Conservation (phyloP, 2,888 invertebrate genomes). For the Limenitis arthemis region DNA sequence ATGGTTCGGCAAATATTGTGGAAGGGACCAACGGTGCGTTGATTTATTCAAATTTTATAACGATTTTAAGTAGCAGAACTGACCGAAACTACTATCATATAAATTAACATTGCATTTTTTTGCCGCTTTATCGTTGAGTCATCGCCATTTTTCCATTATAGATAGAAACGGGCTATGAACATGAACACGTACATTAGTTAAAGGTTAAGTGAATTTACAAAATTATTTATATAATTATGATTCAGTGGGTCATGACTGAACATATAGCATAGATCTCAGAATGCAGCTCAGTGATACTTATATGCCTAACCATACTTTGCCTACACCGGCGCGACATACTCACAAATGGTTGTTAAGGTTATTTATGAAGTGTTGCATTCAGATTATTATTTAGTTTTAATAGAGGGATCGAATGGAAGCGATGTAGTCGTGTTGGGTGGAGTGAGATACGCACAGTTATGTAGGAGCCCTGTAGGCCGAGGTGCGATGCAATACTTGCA, state of each 20-base stretch:
- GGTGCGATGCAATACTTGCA: constrained; percentile 72
- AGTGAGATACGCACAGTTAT: constrained; percentile 65
- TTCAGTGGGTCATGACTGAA: constrained; percentile 65
- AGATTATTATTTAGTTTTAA: constrained; percentile 62
- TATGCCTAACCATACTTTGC: constrained; percentile 45
- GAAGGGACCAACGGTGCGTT: constrained; percentile 64
- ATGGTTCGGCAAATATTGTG: constrained; percentile 55
- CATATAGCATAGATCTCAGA: constrained; percentile 70
- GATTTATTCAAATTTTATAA: constrained; percentile 34
- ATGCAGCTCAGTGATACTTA: constrained; percentile 58
- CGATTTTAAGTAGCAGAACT: constrained; percentile 38
- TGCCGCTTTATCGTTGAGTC: constrained; percentile 41
- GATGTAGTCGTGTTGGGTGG: constrained; percentile 58
- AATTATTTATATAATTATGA: constrained; percentile 53
- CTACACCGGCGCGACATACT: constrained; percentile 56
- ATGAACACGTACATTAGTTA: constrained; percentile 39
- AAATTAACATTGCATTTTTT: constrained; percentile 52
- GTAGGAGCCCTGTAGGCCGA: constrained; percentile 51
- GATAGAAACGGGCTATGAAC: constrained; percentile 59
- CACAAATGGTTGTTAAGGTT: constrained; percentile 66
- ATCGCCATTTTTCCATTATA: constrained; percentile 40
- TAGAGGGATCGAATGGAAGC: constrained; percentile 64
- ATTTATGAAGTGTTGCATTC: constrained; percentile 66
- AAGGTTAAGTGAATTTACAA: constrained; percentile 47
- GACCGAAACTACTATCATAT: constrained; percentile 36